phyloP scores from a whole-genome alignment of 2,888 invertebrate genomes.

The Gonocerus acuteangulatus region DNA sequence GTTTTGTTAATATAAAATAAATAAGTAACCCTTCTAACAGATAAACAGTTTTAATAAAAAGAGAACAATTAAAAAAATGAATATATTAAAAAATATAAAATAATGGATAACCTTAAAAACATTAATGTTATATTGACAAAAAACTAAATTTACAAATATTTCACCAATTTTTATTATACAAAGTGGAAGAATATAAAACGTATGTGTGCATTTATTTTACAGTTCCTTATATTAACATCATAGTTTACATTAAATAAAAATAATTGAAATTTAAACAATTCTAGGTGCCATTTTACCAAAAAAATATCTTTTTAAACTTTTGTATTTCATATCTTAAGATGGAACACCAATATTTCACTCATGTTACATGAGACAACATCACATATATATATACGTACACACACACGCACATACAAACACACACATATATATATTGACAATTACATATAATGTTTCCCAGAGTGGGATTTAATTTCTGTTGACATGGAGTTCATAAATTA shows the following conservation, averaged over 20 bases:
- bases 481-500: too few relatives aligned
- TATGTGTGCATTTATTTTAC: too few relatives aligned
- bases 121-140: not conserved
- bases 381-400: too few relatives aligned
- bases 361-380: too few relatives aligned
- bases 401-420: too few relatives aligned
- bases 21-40: not conserved
- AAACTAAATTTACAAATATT: not conserved
- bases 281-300: not conserved
- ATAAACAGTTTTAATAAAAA: not conserved
- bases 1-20: too few relatives aligned
- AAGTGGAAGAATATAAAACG: too few relatives aligned
- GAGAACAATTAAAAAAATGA: not conserved
- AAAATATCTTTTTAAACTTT: not conserved
- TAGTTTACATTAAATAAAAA: not conserved
- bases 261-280: not conserved
- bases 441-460: too few relatives aligned
- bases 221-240: not conserved
- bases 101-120: not conserved
- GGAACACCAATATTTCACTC: too few relatives aligned
- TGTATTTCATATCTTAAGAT: not conserved
- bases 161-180: not conserved
- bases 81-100: not conserved
- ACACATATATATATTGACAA: too few relatives aligned
- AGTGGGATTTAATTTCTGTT: too few relatives aligned